These are phyloP conservation scores for Hepsetus odoe DNA, from an alignment of 2,113 vertebrate genomes.

Conservation along the genomic window DNA sequence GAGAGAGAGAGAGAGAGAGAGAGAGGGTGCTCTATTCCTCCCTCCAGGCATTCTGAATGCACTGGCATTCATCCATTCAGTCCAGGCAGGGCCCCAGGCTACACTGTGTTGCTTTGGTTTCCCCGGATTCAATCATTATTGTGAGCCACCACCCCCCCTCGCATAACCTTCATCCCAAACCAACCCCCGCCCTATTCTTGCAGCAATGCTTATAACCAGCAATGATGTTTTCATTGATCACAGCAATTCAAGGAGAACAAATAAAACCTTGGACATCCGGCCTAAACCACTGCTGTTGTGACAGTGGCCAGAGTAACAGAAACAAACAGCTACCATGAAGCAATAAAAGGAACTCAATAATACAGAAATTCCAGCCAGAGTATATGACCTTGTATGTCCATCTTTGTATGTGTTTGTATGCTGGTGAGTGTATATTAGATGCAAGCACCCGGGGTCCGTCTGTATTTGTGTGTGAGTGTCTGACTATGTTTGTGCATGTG, in stretches of 20 bases:
- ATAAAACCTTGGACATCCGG: not conserved
- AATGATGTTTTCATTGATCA: constrained; percentile 25
- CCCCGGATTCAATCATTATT: constrained; percentile 41
- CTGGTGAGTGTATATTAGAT: not conserved
- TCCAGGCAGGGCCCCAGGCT: constrained; percentile 51
- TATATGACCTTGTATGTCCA: constrained; percentile 22
- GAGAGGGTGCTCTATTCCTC: constrained; percentile 46
- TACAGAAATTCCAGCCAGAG: constrained; percentile 44
- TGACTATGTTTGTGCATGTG: constrained; percentile 31
- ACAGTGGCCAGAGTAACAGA: constrained; percentile 19
- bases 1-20: constrained; percentile 32
- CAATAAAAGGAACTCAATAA: constrained; percentile 37
- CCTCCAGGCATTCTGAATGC: constrained; percentile 48
- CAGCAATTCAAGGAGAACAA: constrained; percentile 2
- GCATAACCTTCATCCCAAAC: constrained; percentile 18
- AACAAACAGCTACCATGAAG: constrained; percentile 14
- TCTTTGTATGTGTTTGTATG: constrained; percentile 35
- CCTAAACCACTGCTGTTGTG: constrained; percentile 24
- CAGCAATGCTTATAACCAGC: too few species aligned
- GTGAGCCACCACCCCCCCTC: constrained; percentile 6
- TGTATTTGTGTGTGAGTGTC: constrained; percentile 16
- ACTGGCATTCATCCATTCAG: constrained; percentile 56
- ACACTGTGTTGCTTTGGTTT: constrained; percentile 55
- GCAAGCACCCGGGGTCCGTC: not conserved
- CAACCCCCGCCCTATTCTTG: constrained; percentile 20